phyloP scores from a whole-genome alignment of 2,888 invertebrate genomes.

The Acrobasis consociella region DNA sequence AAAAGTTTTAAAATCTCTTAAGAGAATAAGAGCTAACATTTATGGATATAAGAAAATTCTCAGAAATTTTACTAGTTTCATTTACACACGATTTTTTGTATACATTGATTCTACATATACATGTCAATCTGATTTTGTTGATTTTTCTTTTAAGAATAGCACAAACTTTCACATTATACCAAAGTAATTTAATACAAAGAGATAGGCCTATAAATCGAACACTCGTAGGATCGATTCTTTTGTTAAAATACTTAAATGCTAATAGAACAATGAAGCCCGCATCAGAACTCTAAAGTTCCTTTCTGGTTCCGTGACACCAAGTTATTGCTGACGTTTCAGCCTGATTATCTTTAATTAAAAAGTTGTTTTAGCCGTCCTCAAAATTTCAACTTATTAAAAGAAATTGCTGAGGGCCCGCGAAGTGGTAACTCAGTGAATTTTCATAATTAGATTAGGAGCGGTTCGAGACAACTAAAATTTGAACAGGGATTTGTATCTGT shows the following conservation, averaged over 20 bases:
- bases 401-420: slow-evolving; percentile 65
- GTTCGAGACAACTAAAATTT: slow-evolving; percentile 53
- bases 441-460: slow-evolving; percentile 71
- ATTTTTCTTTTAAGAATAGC: no score
- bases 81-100: no score
- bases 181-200: background rate
- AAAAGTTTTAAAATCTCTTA: no score
- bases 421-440: slow-evolving; percentile 69
- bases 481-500: slow-evolving; percentile 40
- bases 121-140: no score
- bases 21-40: no score
- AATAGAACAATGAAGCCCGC: slow-evolving; percentile 57
- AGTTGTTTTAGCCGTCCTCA: slow-evolving; percentile 69
- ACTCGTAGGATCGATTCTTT: no score
- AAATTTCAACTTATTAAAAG: slow-evolving; percentile 74
- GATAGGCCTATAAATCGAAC: no score
- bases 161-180: no score
- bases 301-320: slow-evolving; percentile 63
- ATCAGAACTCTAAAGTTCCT: slow-evolving; percentile 68
- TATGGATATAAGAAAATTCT: no score
- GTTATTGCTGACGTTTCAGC: slow-evolving; percentile 70
- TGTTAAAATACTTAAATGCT: slow-evolving; percentile 30
- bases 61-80: no score
- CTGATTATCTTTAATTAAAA: slow-evolving; percentile 79
- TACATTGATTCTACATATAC: no score